A percentile compares a stretch with the other conserved stretches of the same genome.
phyloP scores from a whole-genome alignment of 2,888 invertebrate genomes.

The Agrochola litura region DNA sequence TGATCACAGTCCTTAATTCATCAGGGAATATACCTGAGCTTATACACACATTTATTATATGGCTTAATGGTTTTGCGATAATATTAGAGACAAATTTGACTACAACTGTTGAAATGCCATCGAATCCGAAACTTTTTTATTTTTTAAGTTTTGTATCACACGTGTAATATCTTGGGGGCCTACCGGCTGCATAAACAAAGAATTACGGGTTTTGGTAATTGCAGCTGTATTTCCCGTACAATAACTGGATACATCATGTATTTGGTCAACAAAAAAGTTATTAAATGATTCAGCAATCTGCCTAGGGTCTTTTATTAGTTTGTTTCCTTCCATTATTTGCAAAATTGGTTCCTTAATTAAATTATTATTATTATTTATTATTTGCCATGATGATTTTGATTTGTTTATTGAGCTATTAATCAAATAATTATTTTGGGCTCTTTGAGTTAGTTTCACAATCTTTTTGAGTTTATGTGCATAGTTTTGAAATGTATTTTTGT shows the following conservation, averaged over 20 bases:
- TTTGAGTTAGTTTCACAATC: not conserved
- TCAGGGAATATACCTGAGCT: not conserved
- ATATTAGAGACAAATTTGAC: not conserved
- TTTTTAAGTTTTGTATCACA: conserved; percentile 1
- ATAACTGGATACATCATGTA: not conserved
- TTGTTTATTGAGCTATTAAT: not conserved
- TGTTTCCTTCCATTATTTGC: not conserved
- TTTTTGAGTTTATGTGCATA: not conserved
- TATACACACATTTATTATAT: not conserved
- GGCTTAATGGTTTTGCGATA: conserved; percentile 7
- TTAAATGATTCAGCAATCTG: not conserved
- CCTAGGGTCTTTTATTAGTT: not conserved
- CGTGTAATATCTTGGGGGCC: not conserved
- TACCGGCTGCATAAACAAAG: not conserved
- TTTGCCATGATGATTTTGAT: not conserved
- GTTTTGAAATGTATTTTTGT: not conserved
- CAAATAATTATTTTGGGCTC: not conserved
- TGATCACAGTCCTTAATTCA: not conserved
- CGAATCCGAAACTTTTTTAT: not conserved
- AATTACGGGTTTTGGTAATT: not conserved
- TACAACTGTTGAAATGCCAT: not conserved
- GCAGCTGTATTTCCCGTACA: not conserved
- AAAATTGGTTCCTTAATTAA: not conserved
- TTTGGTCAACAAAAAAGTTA: not conserved
- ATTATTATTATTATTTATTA: not conserved